Evolutionary conservation across 2,113 vertebrate genomes (phyloP).

Genomic region (Lamprologus speciosus): DNA sequence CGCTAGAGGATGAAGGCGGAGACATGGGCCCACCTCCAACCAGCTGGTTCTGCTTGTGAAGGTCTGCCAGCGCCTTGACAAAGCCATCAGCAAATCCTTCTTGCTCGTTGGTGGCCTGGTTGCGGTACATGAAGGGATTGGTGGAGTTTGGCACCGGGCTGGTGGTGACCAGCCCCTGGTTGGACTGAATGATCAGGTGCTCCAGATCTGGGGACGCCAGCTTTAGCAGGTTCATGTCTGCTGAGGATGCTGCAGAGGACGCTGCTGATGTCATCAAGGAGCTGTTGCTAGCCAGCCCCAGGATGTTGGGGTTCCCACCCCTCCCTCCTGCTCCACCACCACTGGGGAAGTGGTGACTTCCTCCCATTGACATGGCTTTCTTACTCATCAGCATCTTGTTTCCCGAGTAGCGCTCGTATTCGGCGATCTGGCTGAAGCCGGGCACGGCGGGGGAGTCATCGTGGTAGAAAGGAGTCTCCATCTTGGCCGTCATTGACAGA

Average conservation of each 20-base stretch:
- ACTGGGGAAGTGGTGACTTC: constrained; percentile 33
- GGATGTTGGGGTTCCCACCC: neutral
- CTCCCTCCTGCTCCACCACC: neutral
- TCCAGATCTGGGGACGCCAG: constrained; percentile 86
- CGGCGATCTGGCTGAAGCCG: constrained; percentile 51
- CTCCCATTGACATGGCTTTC: constrained; percentile 53
- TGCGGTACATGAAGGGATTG: constrained; percentile 79
- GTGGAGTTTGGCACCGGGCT: constrained; percentile 44
- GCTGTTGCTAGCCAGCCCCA: neutral
- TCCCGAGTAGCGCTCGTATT: constrained; percentile 62
- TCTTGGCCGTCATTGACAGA: constrained; percentile 56
- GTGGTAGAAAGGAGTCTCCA: constrained; percentile 76
- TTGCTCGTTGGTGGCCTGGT: constrained; percentile 84
- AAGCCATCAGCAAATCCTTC: constrained; percentile 90
- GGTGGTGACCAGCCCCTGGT: constrained; percentile 82
- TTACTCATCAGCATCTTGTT: constrained; percentile 70
- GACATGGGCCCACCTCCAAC: constrained; percentile 43
- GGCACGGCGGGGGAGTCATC: constrained; percentile 55
- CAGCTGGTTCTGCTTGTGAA: constrained; percentile 92
- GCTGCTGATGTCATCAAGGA: constrained; percentile 10
- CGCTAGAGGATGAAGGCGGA: constrained; percentile 18
- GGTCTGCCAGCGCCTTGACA: constrained; percentile 87
- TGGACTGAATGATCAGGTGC: constrained; percentile 88
- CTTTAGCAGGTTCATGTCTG: constrained; percentile 83
- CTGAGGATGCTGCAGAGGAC: neutral